Evolutionary conservation across 2,797 vertebrate species (phyloP).

Genomic region (Arnoldichthys spilopterus): DNA sequence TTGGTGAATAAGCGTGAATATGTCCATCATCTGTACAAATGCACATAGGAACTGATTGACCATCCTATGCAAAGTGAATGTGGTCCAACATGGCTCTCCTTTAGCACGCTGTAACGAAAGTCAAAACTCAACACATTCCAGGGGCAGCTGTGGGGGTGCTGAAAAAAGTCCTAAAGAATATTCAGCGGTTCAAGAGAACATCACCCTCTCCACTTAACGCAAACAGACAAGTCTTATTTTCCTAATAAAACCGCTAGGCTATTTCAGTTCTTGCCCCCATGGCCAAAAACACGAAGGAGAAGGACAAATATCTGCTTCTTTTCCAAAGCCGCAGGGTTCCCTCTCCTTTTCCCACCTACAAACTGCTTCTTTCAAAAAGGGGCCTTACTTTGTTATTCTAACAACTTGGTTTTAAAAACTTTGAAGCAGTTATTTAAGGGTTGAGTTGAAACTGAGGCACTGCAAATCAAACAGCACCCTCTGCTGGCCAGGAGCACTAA

Average conservation of each 20-base stretch:
- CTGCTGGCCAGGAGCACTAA: conserved; percentile 24
- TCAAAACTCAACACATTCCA: conserved; percentile 15
- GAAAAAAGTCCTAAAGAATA: conserved; percentile 22
- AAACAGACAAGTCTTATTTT: conserved; percentile 52
- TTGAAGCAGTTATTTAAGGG: neutral
- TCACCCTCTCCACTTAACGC: conserved; percentile 37
- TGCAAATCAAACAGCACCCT: conserved; percentile 25
- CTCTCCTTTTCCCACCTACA: conserved; percentile 22
- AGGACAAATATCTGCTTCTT: conserved; percentile 39
- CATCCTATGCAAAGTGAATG: neutral
- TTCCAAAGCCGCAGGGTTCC: conserved; percentile 45
- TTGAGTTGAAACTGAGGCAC: neutral
- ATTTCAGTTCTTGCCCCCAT: conserved; percentile 49
- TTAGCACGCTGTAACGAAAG: conserved; percentile 8
- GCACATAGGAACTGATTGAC: neutral
- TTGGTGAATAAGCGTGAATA: neutral
- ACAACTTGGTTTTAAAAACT: neutral
- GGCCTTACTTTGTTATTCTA: neutral
- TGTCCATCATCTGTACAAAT: conserved; percentile 1
- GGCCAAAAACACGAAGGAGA: conserved; percentile 27
- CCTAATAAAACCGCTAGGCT: conserved; percentile 52
- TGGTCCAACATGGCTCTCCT: neutral
- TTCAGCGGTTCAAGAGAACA: conserved; percentile 28
- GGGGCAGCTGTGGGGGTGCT: neutral
- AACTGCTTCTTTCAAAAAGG: conserved; percentile 24